A percentile compares a stretch with the other conserved stretches of the same genome.
These are phyloP conservation scores for Salticus scenicus DNA, from an alignment of 2,888 invertebrate genomes.

Conservation along the genomic window DNA sequence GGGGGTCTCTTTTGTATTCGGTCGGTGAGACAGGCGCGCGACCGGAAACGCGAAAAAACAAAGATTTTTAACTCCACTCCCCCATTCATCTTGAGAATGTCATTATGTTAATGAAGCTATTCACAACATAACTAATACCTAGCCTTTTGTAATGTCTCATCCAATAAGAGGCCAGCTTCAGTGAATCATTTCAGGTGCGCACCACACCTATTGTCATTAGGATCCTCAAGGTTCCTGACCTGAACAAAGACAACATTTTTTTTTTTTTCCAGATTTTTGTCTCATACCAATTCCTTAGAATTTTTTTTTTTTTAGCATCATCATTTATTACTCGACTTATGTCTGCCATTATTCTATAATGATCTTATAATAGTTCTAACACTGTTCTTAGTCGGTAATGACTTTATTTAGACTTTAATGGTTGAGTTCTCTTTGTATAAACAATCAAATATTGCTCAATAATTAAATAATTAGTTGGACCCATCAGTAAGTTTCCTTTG, in stretches of 20 bases:
- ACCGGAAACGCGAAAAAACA: slow-evolving; percentile 57
- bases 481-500: too few species aligned
- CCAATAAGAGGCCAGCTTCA: slow-evolving; percentile 46
- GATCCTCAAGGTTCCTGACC: slow-evolving; percentile 66
- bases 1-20: slow-evolving; percentile 37
- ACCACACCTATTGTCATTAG: slow-evolving; percentile 67
- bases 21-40: slow-evolving; percentile 42
- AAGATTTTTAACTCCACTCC: slow-evolving; percentile 47
- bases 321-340: slow-evolving; percentile 14
- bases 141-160: slow-evolving; percentile 32
- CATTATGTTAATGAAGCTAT: slow-evolving; percentile 67
- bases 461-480: too few species aligned
- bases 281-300: slow-evolving; percentile 28
- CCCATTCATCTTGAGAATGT: slow-evolving; percentile 66
- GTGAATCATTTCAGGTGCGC: slow-evolving; percentile 66
- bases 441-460: neutral
- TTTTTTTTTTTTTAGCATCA: slow-evolving; percentile 28
- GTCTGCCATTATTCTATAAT: slow-evolving; percentile 39
- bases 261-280: slow-evolving; percentile 56
- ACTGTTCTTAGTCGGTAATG: neutral
- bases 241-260: slow-evolving; percentile 58
- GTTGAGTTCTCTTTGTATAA: neutral
- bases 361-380: slow-evolving; percentile 53
- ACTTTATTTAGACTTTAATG: neutral
- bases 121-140: slow-evolving; percentile 67